phyloP scores from a whole-genome alignment of 2,113 vertebrate genomes.

The Eptesicus fuscus region DNA sequence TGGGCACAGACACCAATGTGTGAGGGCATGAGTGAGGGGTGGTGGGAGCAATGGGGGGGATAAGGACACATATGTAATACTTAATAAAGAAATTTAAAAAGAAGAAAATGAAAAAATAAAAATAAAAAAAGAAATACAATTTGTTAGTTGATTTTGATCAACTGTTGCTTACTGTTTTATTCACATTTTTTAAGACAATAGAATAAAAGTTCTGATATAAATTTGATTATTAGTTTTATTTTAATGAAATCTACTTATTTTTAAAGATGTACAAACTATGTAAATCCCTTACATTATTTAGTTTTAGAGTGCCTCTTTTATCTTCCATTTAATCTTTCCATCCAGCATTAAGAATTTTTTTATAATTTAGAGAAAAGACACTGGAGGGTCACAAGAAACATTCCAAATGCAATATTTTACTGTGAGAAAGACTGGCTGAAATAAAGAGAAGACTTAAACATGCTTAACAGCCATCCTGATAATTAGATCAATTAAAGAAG shows the following conservation, averaged over 20 bases:
- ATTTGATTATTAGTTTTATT: not conserved
- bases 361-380: slow-evolving; percentile 22
- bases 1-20: too few relatives aligned
- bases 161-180: not conserved
- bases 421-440: slow-evolving; percentile 32
- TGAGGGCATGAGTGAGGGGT: too few relatives aligned
- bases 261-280: not conserved
- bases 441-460: slow-evolving; percentile 30
- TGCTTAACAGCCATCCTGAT: slow-evolving; percentile 21
- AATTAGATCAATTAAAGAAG: slow-evolving; percentile 51
- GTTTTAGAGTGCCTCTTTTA: not conserved
- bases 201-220: not conserved
- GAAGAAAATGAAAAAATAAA: too few relatives aligned
- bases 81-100: too few relatives aligned
- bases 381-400: slow-evolving; percentile 7
- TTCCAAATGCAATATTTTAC: not conserved
- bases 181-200: not conserved
- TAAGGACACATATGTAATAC: too few relatives aligned
- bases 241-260: not conserved
- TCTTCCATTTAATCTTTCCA: slow-evolving; percentile 10
- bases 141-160: not conserved
- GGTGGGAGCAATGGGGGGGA: too few relatives aligned
- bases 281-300: not conserved
- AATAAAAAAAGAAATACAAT: too few relatives aligned
- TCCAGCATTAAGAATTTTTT: slow-evolving; percentile 3